Conservation (phyloP, 2,797 vertebrate genomes). For the Falco naumanni region DNA sequence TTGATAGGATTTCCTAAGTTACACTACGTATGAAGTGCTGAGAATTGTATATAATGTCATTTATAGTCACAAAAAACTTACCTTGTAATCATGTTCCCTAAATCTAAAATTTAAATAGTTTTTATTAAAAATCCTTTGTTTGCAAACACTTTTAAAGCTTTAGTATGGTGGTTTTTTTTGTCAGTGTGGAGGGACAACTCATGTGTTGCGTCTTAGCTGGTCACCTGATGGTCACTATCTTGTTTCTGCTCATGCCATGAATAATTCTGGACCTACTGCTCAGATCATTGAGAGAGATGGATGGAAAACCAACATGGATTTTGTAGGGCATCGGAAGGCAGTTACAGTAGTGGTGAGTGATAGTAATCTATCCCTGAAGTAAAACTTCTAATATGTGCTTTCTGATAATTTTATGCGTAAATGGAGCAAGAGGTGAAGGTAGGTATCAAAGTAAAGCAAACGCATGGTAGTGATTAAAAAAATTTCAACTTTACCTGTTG, state of each 20-base stretch:
- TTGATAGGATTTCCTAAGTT: background rate
- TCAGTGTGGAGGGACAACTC: conserved; percentile 97
- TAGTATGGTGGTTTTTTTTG: background rate
- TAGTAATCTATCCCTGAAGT: background rate
- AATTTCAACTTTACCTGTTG: background rate
- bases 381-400: background rate
- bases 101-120: background rate
- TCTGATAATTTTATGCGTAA: background rate
- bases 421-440: background rate
- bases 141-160: background rate
- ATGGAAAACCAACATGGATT: conserved; percentile 99
- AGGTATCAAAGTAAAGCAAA: background rate
- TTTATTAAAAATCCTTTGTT: background rate
- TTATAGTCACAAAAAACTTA: background rate
- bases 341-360: conserved; percentile 94
- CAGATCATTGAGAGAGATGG: conserved; percentile 98
- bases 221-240: conserved; percentile 98
- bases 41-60: background rate
- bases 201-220: conserved; percentile 96
- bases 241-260: conserved; percentile 99
- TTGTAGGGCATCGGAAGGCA: conserved; percentile 97
- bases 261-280: conserved; percentile 97
- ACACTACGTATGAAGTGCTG: background rate
- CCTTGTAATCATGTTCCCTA: background rate
- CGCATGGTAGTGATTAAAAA: background rate